Evolutionary conservation across 2,888 invertebrate genomes (phyloP).

Genomic region (Anthrax anthrax): DNA sequence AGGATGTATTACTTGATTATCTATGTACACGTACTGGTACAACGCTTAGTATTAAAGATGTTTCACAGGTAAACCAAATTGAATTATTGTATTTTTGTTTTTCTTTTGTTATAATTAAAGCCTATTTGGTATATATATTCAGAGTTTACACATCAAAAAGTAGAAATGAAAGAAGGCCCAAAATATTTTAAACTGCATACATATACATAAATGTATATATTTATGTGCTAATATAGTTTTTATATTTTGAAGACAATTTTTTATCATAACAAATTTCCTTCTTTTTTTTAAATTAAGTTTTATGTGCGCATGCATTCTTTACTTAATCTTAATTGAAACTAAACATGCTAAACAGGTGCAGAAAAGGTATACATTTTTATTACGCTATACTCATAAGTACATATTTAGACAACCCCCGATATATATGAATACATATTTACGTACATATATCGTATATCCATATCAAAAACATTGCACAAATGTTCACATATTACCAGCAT

Average conservation of each 20-base stretch:
- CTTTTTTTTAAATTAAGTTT: not conserved
- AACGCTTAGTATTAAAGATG: constrained; percentile 81
- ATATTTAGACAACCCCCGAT: too few relatives aligned
- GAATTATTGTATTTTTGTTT: too few relatives aligned
- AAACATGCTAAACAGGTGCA: constrained; percentile 11
- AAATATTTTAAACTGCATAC: too few relatives aligned
- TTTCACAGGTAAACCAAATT: constrained; percentile 40
- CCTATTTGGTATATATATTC: too few relatives aligned
- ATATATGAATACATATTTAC: too few relatives aligned
- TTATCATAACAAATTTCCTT: not conserved
- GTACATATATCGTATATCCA: too few relatives aligned
- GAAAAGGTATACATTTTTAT: not conserved
- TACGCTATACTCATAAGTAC: too few relatives aligned
- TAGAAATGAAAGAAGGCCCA: too few relatives aligned
- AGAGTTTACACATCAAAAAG: too few relatives aligned
- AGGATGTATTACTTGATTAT: constrained; percentile 83
- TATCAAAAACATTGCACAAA: too few relatives aligned
- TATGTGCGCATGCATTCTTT: constrained; percentile 3
- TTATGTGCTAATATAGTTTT: not conserved
- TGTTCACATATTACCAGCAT: too few relatives aligned
- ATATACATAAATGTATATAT: too few relatives aligned
- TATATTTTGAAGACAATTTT: not conserved
- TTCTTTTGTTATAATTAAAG: not conserved
- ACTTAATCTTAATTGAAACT: constrained; percentile 8
- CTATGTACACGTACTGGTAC: constrained; percentile 79